Percentiles rank a stretch among this genome's conserved stretches.
These are phyloP conservation scores for Cygnus olor DNA, from an alignment of 2,797 vertebrate species.

Conservation along the genomic window DNA sequence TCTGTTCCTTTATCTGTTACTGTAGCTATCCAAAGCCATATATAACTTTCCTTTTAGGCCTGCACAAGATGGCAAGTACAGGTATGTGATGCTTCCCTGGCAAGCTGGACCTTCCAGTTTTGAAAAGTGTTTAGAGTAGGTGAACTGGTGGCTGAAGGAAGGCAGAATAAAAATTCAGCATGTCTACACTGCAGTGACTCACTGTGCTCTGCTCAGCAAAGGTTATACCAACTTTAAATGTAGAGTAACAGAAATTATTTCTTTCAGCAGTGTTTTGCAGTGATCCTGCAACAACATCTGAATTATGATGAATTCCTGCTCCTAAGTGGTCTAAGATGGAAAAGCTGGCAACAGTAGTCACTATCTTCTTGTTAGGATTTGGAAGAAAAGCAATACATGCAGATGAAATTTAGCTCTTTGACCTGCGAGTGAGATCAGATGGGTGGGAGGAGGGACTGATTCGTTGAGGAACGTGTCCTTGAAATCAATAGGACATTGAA, in stretches of 20 bases:
- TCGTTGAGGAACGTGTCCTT: not conserved
- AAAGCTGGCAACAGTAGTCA: not conserved
- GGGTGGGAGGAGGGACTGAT: not conserved
- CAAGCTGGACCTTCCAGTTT: not conserved
- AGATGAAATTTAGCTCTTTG: not conserved
- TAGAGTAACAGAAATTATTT: not conserved
- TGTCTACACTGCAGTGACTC: not conserved
- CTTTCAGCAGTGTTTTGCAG: not conserved
- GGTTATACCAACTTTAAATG: not conserved
- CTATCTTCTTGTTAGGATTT: not conserved
- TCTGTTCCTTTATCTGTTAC: not conserved
- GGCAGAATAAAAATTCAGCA: not conserved
- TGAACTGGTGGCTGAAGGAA: not conserved
- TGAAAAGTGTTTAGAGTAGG: not conserved
- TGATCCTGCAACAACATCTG: not conserved
- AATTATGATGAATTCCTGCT: not conserved
- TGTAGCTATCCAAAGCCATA: not conserved
- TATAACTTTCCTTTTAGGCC: not conserved
- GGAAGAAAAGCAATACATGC: not conserved
- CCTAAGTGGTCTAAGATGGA: not conserved
- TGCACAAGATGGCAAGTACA: not conserved
- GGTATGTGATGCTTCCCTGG: not conserved
- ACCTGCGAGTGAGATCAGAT: not conserved
- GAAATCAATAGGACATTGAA: not conserved
- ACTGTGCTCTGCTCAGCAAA: not conserved